phyloP scores from a whole-genome alignment of 2,113 vertebrate species.

The Hyaena hyaena region DNA sequence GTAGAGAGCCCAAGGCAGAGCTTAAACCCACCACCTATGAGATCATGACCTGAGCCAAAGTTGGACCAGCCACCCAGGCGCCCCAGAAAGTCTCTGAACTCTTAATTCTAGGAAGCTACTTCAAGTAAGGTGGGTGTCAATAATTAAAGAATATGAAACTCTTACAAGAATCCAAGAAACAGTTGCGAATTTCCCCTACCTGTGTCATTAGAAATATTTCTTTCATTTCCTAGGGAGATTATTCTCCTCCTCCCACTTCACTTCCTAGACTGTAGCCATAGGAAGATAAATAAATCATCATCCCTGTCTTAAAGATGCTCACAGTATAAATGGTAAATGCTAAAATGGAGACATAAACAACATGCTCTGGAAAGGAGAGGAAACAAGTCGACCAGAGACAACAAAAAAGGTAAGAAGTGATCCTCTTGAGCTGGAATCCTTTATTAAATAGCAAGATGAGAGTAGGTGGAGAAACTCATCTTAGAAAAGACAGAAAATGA shows the following conservation, averaged over 20 bases:
- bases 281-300: neutral
- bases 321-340: neutral
- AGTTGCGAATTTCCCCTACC: neutral
- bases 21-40: too few relatives aligned
- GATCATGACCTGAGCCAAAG: too few relatives aligned
- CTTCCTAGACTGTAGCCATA: neutral
- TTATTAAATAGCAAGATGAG: neutral
- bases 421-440: neutral
- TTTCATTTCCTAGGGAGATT: neutral
- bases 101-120: conserved; percentile 49
- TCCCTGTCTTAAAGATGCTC: neutral
- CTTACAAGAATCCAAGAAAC: conserved; percentile 66
- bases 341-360: neutral
- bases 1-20: too few relatives aligned
- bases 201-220: conserved; percentile 13
- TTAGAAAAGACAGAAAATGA: neutral
- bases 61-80: too few relatives aligned
- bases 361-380: neutral
- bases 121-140: neutral
- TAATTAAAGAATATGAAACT: conserved; percentile 52
- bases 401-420: neutral
- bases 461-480: neutral
- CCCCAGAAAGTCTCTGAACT: conserved; percentile 27
- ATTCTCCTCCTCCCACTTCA: neutral
- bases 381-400: neutral